Evolutionary conservation across 1,140 invertebrate genomes (phyloP).

Genomic region (Cryptotermes secundus): DNA sequence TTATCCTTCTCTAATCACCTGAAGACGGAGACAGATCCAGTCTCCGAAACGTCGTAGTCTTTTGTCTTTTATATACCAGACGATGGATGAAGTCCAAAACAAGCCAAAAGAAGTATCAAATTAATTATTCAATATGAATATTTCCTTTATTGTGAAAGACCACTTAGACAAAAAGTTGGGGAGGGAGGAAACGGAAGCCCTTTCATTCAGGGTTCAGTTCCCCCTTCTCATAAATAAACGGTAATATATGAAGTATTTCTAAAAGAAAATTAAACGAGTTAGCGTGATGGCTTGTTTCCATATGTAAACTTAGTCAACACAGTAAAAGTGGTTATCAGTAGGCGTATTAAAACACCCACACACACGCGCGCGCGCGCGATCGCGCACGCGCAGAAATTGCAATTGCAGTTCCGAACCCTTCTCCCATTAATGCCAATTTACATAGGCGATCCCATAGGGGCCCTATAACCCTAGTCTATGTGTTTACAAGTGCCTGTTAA

Average conservation of each 20-base stretch:
- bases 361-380: background rate
- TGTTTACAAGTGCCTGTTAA: conserved; percentile 19
- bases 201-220: background rate
- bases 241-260: background rate
- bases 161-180: background rate
- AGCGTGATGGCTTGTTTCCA: background rate
- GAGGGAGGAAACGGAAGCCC: background rate
- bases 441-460: background rate
- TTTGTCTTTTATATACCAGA: too few species aligned
- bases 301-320: background rate
- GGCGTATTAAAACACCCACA: background rate
- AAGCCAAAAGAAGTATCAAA: background rate
- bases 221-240: background rate
- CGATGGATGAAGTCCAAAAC: too few species aligned
- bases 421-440: background rate
- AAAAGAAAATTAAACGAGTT: background rate
- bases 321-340: background rate
- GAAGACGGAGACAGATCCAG: too few species aligned
- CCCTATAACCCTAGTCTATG: background rate
- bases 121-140: background rate
- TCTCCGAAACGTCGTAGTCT: too few species aligned
- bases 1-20: too few species aligned
- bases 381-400: background rate
- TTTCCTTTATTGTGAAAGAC: background rate
- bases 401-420: background rate